Base-by-base conservation (phyloP, 1,140 invertebrate species). In the Copidosoma floridanum region DNA sequence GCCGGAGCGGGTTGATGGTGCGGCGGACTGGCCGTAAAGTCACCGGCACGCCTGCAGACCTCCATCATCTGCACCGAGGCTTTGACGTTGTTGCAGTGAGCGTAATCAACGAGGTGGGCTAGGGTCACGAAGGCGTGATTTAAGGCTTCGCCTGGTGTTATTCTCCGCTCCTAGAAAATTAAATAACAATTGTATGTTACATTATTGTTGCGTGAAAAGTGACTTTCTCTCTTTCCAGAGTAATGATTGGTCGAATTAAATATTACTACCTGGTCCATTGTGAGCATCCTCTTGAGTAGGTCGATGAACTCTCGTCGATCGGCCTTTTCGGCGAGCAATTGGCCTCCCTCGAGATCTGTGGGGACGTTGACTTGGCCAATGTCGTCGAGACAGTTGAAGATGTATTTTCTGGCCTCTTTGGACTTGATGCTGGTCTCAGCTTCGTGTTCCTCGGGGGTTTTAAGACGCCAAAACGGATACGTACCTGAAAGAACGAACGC, bases 381-480 rank as follows among this genome's bases (percentile, higher is more conserved):
- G 79, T 99, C 98, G 73, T 99, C 98, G 46, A 99, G 83, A 80
- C 95, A 98, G 80, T 99, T 99, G 82, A 99, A 99, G 69, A 99
- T 98, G 81, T 99, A 99, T 80, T 99, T 99, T 71, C 98, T 84
- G 0, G 97, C 97, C 83, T 99, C 98, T 84, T 99, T 99, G 38
- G 95, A 98, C 82, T 98, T 98, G 65, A 98, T 97, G 56, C 93
- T 92, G 43, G 95, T 99, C 83, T 99, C 97, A 1, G 89, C 87
- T 82, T 99, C 97, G 78, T 99, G 95, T 81, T 99, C 97, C 80
- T 99, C 97, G 1, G 95, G 94, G 55, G 94, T 97, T 88, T 98
- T 98, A 8, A 99, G 81, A 68, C 96, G 84, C 96, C 96, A 99
- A 82, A 97, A 98, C 29, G 95, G 95, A 81, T 98, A 97, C 20